These are phyloP conservation scores for Actenoides lindsayi DNA, from an alignment of 2,113 vertebrate species.

Conservation along the genomic window DNA sequence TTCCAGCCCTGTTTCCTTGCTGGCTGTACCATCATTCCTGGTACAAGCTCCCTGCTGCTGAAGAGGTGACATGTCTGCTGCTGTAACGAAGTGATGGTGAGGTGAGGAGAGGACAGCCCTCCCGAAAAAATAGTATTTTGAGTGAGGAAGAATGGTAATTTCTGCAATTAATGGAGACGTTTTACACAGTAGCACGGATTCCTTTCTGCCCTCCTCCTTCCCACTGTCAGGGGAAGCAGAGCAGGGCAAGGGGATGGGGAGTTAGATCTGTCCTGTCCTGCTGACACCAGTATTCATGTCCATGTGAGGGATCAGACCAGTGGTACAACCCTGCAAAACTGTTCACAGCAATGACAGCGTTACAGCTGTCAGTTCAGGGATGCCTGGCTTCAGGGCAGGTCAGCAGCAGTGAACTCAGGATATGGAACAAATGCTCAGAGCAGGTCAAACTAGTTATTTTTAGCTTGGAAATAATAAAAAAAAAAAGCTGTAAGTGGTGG, in stretches of 20 bases:
- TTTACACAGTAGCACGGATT: not conserved
- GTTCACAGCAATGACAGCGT: not conserved
- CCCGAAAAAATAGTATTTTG: not conserved
- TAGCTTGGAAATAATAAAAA: not conserved
- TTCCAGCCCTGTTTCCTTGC: not conserved
- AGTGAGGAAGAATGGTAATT: not conserved
- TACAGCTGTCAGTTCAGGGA: not conserved
- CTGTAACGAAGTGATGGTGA: not conserved
- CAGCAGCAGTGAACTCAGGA: not conserved
- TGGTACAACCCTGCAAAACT: not conserved
- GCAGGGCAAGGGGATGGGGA: not conserved
- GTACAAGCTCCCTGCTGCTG: not conserved
- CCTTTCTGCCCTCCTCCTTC: not conserved
- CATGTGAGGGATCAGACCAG: conserved; percentile 17
- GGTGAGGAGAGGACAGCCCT: not conserved
- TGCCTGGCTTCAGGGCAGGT: not conserved
- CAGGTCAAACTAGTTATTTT: conserved; percentile 28
- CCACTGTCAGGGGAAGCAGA: not conserved
- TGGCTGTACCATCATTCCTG: not conserved
- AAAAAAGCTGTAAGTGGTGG: not conserved
- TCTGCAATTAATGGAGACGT: not conserved
- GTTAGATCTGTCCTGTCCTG: not conserved
- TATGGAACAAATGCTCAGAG: conserved; percentile 3
- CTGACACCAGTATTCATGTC: not conserved
- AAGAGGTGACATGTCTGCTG: not conserved